Evolutionary conservation across 2,113 vertebrate species (phyloP).

Genomic region (Cariama cristata): DNA sequence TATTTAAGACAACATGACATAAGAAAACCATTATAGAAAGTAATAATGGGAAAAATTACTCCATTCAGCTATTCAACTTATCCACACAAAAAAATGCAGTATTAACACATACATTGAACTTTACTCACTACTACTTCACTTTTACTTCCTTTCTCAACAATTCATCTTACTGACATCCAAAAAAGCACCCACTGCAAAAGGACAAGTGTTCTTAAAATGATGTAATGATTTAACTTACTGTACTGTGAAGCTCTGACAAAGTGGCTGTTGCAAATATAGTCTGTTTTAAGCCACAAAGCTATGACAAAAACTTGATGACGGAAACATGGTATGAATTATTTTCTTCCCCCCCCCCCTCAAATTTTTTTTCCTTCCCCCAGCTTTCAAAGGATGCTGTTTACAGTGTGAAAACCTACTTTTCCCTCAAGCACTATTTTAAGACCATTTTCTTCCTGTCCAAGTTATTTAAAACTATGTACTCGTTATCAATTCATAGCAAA

Average conservation of each 20-base stretch:
- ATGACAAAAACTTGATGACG: not conserved
- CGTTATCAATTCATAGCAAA: not conserved
- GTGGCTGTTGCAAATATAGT: not conserved
- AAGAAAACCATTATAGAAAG: not conserved
- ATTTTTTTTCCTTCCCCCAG: not conserved
- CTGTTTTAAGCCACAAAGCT: not conserved
- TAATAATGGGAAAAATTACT: not conserved
- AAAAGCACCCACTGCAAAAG: not conserved
- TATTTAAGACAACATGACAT: not conserved
- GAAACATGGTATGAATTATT: not conserved
- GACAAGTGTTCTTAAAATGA: not conserved
- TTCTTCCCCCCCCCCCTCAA: fast-evolving
- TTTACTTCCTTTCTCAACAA: not conserved
- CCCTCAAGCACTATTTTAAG: not conserved
- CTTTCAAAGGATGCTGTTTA: not conserved
- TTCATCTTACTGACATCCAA: not conserved
- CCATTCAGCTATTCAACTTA: not conserved
- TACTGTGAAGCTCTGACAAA: not conserved
- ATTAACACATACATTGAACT: not conserved
- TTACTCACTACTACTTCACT: not conserved
- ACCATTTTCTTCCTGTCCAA: not conserved
- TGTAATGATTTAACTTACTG: not conserved
- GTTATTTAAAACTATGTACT: not conserved
- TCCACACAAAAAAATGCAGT: not conserved
- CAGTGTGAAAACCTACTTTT: not conserved